Evolutionary conservation across 2,888 invertebrate species (phyloP).

Genomic region (Epinotia nisella): DNA sequence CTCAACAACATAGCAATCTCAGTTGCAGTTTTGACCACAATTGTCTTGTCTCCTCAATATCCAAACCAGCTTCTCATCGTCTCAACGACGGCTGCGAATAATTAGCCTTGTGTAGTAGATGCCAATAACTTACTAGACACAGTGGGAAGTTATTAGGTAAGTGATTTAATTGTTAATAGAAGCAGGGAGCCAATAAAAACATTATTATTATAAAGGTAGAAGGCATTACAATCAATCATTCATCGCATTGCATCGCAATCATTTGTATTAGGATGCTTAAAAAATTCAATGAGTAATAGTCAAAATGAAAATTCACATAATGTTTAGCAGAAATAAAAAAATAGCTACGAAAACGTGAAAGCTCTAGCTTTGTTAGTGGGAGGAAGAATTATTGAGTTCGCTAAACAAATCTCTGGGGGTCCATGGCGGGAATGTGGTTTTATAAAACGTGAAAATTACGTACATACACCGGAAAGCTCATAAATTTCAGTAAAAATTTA

Average conservation of each 20-base stretch:
- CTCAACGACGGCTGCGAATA: conserved; percentile 30
- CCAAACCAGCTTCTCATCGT: conserved; percentile 18
- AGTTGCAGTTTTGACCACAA: conserved; percentile 20
- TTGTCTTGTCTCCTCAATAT: conserved; percentile 12
- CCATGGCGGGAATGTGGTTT: conserved; percentile 32
- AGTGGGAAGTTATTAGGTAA: conserved; percentile 2
- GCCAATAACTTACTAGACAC: conserved; percentile 33
- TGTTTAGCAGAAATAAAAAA: background rate
- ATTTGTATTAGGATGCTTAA: too few species aligned
- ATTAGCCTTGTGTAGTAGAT: conserved; percentile 36
- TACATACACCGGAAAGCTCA: conserved; percentile 21
- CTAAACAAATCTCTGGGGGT: conserved; percentile 36
- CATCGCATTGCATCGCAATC: too few species aligned
- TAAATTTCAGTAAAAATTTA: conserved; percentile 8
- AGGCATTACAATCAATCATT: too few species aligned
- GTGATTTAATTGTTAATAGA: conserved; percentile 13
- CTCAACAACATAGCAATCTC: conserved; percentile 14
- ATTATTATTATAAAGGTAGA: too few species aligned
- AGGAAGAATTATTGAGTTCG: conserved; percentile 38
- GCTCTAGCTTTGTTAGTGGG: conserved; percentile 25
- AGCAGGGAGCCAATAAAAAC: background rate
- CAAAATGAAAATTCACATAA: background rate
- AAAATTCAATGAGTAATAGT: background rate
- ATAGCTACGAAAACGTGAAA: conserved; percentile 13
- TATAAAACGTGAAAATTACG: conserved; percentile 25